Base-by-base conservation (phyloP, 2,888 invertebrate genomes). In the Synergus umbraculus region DNA sequence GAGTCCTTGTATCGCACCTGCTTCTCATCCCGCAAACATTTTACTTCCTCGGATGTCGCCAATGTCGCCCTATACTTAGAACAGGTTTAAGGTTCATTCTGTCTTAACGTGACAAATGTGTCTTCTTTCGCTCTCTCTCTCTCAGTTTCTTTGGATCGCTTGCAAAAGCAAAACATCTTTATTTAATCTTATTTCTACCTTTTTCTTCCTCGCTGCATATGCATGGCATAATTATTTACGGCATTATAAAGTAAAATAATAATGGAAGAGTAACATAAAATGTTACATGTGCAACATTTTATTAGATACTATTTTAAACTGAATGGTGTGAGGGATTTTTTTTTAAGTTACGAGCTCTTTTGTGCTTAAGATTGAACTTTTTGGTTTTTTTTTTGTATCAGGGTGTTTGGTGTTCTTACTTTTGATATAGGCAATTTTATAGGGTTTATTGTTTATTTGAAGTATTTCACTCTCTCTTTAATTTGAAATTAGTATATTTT, bases 41-140 rank as follows among this genome's bases (percentile, higher is more conserved):
- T 73, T 49, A 37, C 69, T 49, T 73, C 69, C 54, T 73, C 29
- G 49, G 49, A 29, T 29, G 22, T 29, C 22, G 22, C 22, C 22
- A 29, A 49, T 73, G 69, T 73, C 69, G 54, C 49, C 69, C 69
- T 73, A 54, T 54, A 73, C 49, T 54, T 73, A 49, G 54, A 73
- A 73, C 69, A 73, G 69, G 69, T 73, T 73, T 73, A 73, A 73
- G 69, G 54, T 73, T 73, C 69, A 73, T 73, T 73, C 69, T 49
- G 54, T 10, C 29, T 37, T 73, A 73, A 73, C 37, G 37, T 73
- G 69, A 73, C 69, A 73, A 73, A 73, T 73, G 54, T 49, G 69
- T 73, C 69, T 54, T 54, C 69, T 29, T 29, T 29, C 22, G 2
- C 22, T 29, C 22, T 29, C 22, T 29, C 64, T 4, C 37, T 65